These are phyloP conservation scores for Cyanoliseus patagonus DNA, from an alignment of 2,113 vertebrate species.

Conservation along the genomic window DNA sequence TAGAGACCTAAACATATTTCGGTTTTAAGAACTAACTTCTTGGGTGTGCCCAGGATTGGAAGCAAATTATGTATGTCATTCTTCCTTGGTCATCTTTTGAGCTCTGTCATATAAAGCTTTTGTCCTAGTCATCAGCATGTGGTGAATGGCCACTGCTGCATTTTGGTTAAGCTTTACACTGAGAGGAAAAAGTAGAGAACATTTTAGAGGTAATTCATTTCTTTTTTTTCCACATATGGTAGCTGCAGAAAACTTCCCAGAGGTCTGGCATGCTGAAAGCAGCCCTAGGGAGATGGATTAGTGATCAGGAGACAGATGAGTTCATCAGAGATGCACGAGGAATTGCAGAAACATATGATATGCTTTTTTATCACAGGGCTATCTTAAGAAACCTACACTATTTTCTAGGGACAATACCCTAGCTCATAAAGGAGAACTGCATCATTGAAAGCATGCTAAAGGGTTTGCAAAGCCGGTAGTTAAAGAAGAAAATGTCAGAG, in stretches of 20 bases:
- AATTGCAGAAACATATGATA: constrained; percentile 14
- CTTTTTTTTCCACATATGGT: not conserved
- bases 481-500: not conserved
- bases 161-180: not conserved
- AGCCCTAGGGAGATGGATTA: not conserved
- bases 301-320: not conserved
- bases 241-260: not conserved
- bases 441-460: not conserved
- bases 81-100: not conserved
- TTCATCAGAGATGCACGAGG: not conserved
- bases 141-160: not conserved
- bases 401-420: not conserved
- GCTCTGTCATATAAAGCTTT: not conserved
- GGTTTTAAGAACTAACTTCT: not conserved
- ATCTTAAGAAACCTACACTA: not conserved
- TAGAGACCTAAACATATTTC: not conserved
- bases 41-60: not conserved
- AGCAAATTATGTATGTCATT: not conserved
- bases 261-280: not conserved
- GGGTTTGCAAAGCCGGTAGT: not conserved
- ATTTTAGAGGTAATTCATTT: not conserved
- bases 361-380: not conserved
- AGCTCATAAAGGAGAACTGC: not conserved
- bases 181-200: not conserved
- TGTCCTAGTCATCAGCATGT: not conserved